Evolutionary conservation across 2,797 vertebrate genomes (phyloP).

Genomic region (Anguilla megastoma): DNA sequence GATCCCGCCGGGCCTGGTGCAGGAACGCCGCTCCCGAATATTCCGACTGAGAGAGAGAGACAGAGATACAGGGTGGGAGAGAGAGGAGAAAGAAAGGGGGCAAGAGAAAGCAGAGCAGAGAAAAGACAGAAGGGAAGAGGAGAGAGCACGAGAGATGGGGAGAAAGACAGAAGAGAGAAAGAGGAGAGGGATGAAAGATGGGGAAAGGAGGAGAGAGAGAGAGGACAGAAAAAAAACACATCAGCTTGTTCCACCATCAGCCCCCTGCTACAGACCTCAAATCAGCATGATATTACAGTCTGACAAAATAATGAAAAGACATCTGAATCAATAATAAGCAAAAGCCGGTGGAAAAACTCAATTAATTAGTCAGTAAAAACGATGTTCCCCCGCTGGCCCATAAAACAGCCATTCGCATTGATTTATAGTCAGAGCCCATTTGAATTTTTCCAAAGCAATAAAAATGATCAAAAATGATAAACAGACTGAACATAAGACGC

Average conservation of each 20-base stretch:
- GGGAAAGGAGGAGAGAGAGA: too few relatives aligned
- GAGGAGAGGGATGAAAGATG: too few relatives aligned
- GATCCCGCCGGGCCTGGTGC: constrained; percentile 90
- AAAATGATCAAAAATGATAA: neutral
- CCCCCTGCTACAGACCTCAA: neutral
- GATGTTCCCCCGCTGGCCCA: neutral
- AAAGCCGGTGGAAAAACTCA: neutral
- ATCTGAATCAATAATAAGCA: neutral
- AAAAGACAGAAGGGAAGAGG: neutral
- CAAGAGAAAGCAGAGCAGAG: neutral
- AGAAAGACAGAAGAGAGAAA: too few relatives aligned
- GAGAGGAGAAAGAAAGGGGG: neutral
- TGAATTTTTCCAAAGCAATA: neutral
- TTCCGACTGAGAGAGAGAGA: constrained; percentile 73
- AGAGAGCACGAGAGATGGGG: too few relatives aligned
- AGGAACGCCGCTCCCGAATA: constrained; percentile 82
- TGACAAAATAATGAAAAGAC: constrained; percentile 4
- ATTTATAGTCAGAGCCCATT: neutral
- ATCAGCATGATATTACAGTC: neutral
- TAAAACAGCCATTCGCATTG: neutral
- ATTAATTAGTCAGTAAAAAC: constrained; percentile 6
- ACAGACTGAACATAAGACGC: neutral
- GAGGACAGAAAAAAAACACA: neutral
- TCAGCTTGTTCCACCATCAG: neutral
- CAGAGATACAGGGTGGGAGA: neutral